Conservation (phyloP, 2,888 invertebrate species). For the Tromatobia lineatoria region DNA sequence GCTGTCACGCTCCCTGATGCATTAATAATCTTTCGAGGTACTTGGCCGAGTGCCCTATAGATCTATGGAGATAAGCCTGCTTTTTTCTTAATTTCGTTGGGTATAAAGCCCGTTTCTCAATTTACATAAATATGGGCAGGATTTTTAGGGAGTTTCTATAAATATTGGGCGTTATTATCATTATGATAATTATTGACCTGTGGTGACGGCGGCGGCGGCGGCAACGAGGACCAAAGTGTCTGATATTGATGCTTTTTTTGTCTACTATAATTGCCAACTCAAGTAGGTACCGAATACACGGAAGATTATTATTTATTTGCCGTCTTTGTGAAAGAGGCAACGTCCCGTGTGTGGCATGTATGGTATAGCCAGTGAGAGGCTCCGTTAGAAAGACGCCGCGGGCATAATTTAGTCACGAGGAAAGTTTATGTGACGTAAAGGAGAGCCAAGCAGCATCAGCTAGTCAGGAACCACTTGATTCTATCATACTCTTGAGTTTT, state of each 20-base stretch:
- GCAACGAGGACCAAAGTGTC: slow-evolving; percentile 1
- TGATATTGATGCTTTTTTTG: slow-evolving; percentile 36
- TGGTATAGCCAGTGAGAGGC: slow-evolving; percentile 1
- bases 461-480: slow-evolving; percentile 24
- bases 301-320: slow-evolving; percentile 71
- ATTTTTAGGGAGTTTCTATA: slow-evolving; percentile 30
- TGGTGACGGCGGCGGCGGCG: slow-evolving; percentile 2
- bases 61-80: slow-evolving; percentile 41
- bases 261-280: slow-evolving; percentile 29
- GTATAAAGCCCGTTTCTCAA: background rate
- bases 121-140: slow-evolving; percentile 45
- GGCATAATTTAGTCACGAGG: slow-evolving; percentile 73
- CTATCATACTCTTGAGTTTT: slow-evolving; percentile 4
- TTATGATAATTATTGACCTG: slow-evolving; percentile 10
- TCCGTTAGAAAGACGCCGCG: slow-evolving; percentile 50
- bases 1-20: slow-evolving; percentile 63
- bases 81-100: background rate
- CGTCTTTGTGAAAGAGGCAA: slow-evolving; percentile 62
- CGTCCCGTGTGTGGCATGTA: slow-evolving; percentile 14
- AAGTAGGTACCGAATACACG: slow-evolving; percentile 6
- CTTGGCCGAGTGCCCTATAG: slow-evolving; percentile 27
- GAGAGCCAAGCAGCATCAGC: slow-evolving; percentile 59
- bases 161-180: slow-evolving; percentile 21
- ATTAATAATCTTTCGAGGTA: slow-evolving; percentile 64
- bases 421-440: slow-evolving; percentile 73